A percentile compares a stretch with the other conserved stretches of the same genome.
Evolutionary conservation across 1,140 invertebrate species (phyloP).

Genomic region (Papilio xuthus): DNA sequence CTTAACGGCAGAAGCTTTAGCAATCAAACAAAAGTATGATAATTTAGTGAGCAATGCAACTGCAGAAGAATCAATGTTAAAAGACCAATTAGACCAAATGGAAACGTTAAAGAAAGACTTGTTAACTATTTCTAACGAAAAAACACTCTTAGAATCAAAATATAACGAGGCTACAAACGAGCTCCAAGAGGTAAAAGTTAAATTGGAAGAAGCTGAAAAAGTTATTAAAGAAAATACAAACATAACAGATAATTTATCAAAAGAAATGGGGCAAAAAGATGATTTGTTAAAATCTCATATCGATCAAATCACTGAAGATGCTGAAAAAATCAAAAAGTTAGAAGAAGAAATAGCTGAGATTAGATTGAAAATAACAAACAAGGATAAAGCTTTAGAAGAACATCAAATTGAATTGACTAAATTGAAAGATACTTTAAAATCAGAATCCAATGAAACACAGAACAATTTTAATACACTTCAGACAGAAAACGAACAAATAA

Average conservation of each 20-base stretch:
- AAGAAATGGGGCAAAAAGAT: conserved; percentile 67
- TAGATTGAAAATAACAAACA: conserved; percentile 58
- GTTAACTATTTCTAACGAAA: conserved; percentile 59
- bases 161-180: conserved; percentile 68
- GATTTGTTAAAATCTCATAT: conserved; percentile 76
- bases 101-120: conserved; percentile 69
- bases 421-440: conserved; percentile 57
- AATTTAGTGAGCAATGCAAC: conserved; percentile 70
- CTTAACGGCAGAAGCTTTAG: conserved; percentile 57
- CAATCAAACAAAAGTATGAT: conserved; percentile 74
- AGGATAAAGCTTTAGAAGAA: conserved; percentile 56
- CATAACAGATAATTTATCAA: conserved; percentile 56
- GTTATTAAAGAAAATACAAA: conserved; percentile 58
- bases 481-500: conserved; percentile 63
- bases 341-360: conserved; percentile 62
- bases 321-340: conserved; percentile 59
- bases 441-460: conserved; percentile 57
- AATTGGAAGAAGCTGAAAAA: conserved; percentile 51
- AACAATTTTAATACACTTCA: conserved; percentile 57
- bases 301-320: conserved; percentile 77
- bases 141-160: conserved; percentile 62
- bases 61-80: conserved; percentile 70
- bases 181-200: conserved; percentile 72
- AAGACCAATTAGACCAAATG: conserved; percentile 69
- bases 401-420: conserved; percentile 58